Evolutionary conservation across 37 sponge, comb jelly and placozoan genomes (phyloP).

Genomic region (Halichondria panicea): DNA sequence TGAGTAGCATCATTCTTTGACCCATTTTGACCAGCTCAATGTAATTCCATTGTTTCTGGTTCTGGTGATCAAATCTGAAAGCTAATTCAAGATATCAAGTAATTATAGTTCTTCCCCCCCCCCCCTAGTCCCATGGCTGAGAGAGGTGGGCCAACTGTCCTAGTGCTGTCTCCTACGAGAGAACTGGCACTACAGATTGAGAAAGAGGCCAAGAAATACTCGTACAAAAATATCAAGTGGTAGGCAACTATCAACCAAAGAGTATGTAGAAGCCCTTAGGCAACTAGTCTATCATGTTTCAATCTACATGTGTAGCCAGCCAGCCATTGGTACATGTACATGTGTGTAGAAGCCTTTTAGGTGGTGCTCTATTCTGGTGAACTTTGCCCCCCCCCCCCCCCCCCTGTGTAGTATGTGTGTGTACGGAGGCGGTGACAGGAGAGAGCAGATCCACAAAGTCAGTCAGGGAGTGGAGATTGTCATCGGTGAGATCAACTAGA

Average conservation of each 20-base stretch:
- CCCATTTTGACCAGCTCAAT: not conserved
- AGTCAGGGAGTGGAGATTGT: slow-evolving; percentile 81
- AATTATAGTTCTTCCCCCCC: not conserved
- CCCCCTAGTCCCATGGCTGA: slow-evolving; percentile 65
- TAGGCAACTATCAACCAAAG: not conserved
- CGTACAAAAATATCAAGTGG: slow-evolving; percentile 83
- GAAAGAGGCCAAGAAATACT: slow-evolving; percentile 87
- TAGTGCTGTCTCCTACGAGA: slow-evolving; percentile 91
- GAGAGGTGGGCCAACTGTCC: slow-evolving; percentile 81
- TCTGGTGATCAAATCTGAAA: not conserved
- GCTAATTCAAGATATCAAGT: not conserved
- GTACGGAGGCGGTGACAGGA: slow-evolving; percentile 96
- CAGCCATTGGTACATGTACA: no score
- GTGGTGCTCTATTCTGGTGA: no score
- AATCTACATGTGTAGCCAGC: no score
- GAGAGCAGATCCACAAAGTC: slow-evolving; percentile 65
- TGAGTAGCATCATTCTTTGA: slow-evolving; percentile 14
- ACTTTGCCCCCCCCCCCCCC: no score
- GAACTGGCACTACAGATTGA: slow-evolving; percentile 97
- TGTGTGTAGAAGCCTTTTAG: no score
- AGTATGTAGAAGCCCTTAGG: not conserved
- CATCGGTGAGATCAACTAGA: slow-evolving; percentile 47
- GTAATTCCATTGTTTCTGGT: no score
- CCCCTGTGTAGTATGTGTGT: slow-evolving; percentile 83
- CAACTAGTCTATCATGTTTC: not conserved